Percentiles rank a stretch among this genome's conserved stretches.
Evolutionary conservation across 2,113 vertebrate species (phyloP).

Genomic region (Pao palembangensis): DNA sequence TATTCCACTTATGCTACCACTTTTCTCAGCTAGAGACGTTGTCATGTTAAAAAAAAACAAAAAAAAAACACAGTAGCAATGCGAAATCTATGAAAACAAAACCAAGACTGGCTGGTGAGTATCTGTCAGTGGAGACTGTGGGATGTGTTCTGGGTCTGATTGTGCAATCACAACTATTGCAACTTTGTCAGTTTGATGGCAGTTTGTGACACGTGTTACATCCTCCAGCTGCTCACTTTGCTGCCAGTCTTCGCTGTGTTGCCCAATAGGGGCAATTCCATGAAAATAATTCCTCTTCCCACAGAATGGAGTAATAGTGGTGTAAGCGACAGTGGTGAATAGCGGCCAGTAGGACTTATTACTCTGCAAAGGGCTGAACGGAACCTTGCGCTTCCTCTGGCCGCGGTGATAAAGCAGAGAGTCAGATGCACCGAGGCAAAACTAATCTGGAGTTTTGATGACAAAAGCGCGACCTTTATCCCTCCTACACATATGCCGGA

Average conservation of each 20-base stretch:
- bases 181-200: conserved; percentile 58
- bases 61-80: conserved; percentile 19
- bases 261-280: conserved; percentile 54
- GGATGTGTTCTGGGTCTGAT: conserved; percentile 29
- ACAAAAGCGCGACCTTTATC: conserved; percentile 75
- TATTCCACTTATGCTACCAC: conserved; percentile 10
- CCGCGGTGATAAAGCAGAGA: conserved; percentile 67
- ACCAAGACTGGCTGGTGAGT: conserved; percentile 38
- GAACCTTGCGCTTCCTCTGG: conserved; percentile 67
- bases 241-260: conserved; percentile 44
- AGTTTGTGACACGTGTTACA: conserved; percentile 46
- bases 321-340: conserved; percentile 50
- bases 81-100: conserved; percentile 53
- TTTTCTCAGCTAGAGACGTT: conserved; percentile 5
- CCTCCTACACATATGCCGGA: conserved; percentile 52
- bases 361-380: conserved; percentile 61
- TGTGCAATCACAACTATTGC: conserved; percentile 46
- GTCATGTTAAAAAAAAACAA: conserved; percentile 38
- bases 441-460: conserved; percentile 76
- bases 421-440: conserved; percentile 72
- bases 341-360: conserved; percentile 65
- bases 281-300: conserved; percentile 51
- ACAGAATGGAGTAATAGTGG: conserved; percentile 57
- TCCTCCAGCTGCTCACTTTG: too few species aligned
- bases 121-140: conserved; percentile 46